A percentile compares a stretch with the other conserved stretches of the same genome.
Conservation (phyloP, 2,888 invertebrate genomes). For the Nebria salina region DNA sequence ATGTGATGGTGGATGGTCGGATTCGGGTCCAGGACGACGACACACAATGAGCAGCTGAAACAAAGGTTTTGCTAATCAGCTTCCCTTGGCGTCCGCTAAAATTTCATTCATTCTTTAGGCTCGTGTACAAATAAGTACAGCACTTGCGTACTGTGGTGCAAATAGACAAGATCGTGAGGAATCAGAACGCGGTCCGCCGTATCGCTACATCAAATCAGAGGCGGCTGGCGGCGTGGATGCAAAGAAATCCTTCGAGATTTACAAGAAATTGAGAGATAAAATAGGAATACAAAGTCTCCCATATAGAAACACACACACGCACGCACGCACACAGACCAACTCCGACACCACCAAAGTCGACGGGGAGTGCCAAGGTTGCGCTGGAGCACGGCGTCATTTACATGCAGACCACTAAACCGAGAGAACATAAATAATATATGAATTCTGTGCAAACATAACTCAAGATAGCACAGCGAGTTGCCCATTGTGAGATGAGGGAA, state of each 20-base stretch:
- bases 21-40: constrained; percentile 19
- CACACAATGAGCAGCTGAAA: constrained; percentile 36
- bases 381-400: constrained; percentile 40
- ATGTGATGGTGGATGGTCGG: neutral
- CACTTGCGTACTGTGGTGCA: neutral
- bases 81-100: constrained; percentile 12
- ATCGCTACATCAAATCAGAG: constrained; percentile 44
- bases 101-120: constrained; percentile 12
- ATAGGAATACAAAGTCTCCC: constrained; percentile 29
- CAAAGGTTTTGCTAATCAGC: constrained; percentile 40
- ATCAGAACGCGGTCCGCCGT: constrained; percentile 11
- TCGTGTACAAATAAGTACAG: neutral
- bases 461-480: constrained; percentile 33
- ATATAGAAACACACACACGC: neutral
- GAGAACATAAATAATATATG: constrained; percentile 48
- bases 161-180: neutral
- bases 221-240: constrained; percentile 29
- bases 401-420: constrained; percentile 48
- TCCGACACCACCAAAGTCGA: neutral
- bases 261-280: constrained; percentile 45
- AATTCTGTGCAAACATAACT: constrained; percentile 46
- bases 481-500: constrained; percentile 22
- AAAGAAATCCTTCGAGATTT: constrained; percentile 44
- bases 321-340: too few species aligned
- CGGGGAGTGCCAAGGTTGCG: constrained; percentile 25